Evolutionary conservation across 2,888 invertebrate species (phyloP).

Genomic region (Polyommatus icarus): DNA sequence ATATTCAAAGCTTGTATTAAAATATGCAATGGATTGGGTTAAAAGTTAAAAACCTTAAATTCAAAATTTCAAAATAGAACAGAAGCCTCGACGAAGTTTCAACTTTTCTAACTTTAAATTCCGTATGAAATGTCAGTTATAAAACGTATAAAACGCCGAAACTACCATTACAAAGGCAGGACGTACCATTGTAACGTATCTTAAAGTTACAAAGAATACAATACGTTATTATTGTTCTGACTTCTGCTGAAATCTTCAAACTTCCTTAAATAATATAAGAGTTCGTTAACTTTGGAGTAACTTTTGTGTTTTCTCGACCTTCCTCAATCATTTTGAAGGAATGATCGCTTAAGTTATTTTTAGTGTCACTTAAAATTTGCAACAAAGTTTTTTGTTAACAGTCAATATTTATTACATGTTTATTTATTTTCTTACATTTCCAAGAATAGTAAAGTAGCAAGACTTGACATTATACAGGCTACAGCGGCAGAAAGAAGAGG

Average conservation of each 20-base stretch:
- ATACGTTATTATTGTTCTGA: conserved; percentile 8
- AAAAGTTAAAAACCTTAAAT: background rate
- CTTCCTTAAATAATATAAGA: conserved; percentile 9
- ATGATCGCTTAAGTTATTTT: background rate
- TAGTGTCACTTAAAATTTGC: background rate
- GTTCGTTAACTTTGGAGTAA: background rate
- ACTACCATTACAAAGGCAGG: background rate
- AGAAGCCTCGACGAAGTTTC: background rate
- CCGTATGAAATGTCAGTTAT: conserved; percentile 5
- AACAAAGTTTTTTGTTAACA: background rate
- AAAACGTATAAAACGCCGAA: conserved; percentile 6
- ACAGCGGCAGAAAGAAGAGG: too few relatives aligned
- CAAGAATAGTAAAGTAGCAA: too few relatives aligned
- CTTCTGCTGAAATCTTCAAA: conserved; percentile 1
- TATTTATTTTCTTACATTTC: too few relatives aligned
- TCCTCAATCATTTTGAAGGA: conserved; percentile 1
- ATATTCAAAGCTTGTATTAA: background rate
- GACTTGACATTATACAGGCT: too few relatives aligned
- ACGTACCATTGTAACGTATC: conserved; percentile 15
- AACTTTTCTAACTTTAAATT: background rate
- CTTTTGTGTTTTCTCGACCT: conserved; percentile 3
- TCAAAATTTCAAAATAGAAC: background rate
- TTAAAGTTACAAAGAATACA: conserved; percentile 13
- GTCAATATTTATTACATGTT: background rate
- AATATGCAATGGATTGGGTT: background rate